Evolutionary conservation across 2,113 vertebrate genomes (phyloP), one percentile per base, ranked within the genome.

Genomic region (Oncorhynchus gorbuscha): DNA sequence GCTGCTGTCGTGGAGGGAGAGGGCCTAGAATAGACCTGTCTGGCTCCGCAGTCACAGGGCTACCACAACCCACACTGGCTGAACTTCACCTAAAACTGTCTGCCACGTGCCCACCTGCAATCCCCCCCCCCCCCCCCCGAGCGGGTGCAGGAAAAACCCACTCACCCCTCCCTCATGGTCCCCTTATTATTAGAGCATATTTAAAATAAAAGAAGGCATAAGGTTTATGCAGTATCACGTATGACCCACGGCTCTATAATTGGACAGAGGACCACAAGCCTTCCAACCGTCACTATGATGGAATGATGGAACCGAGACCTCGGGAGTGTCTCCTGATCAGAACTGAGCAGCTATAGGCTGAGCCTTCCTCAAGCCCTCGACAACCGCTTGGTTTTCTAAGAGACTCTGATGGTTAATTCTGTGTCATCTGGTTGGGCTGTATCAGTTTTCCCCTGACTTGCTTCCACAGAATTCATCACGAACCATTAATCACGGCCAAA

Each of bases 11-110:
- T 45, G 39, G 39, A 45, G 75, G 76, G 84, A 78, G 62, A 86
- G 61, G 22, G 76, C 83, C 83, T 22, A 73, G 84, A 90, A 92
- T 90, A 90, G 85, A 75, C 72, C 8, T 80, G 51, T 70, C 79
- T 81, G 76, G 73, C 69, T 20, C 86, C 84, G 83, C 85, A 85
- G 85, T 78, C 87, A 79, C 22, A 64, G 69, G 83, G 78, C 79
- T 73, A 81, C 84, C 80, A 0, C 72, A 73, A 81, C 84, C 84
- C 78, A 86, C 88, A 83, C 69, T 82, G 79, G 81, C 80, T 85
- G 79, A 45, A 45, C 84, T 87, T 74, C 80, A 18, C 74, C 76
- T 84, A 86, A 86, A 89, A 83, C 68, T 82, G 79, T 82, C 80
- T 85, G 78, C 84, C 88, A 87, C 76, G 65, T 88, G 85, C 85